A percentile compares a stretch with the other conserved stretches of the same genome.
Evolutionary conservation across 2,888 invertebrate species (phyloP).

Genomic region (Eutolmus rufibarbis): DNA sequence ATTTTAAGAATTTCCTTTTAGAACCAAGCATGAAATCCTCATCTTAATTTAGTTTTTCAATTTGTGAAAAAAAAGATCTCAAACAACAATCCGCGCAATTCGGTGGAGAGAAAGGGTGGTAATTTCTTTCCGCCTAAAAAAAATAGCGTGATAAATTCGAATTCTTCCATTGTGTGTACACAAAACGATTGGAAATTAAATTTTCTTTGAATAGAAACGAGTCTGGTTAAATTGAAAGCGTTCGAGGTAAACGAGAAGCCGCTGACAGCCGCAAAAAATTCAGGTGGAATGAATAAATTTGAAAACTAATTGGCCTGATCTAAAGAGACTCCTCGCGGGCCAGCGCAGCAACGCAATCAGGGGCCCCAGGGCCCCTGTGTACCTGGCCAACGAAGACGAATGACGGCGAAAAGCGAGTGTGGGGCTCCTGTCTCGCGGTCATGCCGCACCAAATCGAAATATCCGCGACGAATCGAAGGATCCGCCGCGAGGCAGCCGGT

Average conservation of each 20-base stretch:
- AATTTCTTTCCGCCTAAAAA: background rate
- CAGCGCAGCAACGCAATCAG: background rate
- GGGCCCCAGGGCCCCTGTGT: background rate
- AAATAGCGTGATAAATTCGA: slow-evolving; percentile 18
- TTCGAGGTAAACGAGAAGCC: background rate
- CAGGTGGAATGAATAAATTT: background rate
- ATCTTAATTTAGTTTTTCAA: background rate
- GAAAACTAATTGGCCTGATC: slow-evolving; percentile 38
- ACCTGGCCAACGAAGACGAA: background rate
- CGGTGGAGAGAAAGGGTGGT: background rate
- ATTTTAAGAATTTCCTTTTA: background rate
- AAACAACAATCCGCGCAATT: background rate
- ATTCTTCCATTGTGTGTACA: slow-evolving; percentile 29
- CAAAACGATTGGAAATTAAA: slow-evolving; percentile 43
- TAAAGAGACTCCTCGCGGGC: background rate
- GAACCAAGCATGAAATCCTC: background rate
- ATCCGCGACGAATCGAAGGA: slow-evolving; percentile 46
- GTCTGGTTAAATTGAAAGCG: slow-evolving; percentile 28
- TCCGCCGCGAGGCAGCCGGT: slow-evolving; percentile 25
- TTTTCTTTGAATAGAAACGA: slow-evolving; percentile 31
- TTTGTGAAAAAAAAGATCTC: background rate
- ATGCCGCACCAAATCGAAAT: slow-evolving; percentile 41
- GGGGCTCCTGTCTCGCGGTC: background rate
- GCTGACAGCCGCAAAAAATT: slow-evolving; percentile 1
- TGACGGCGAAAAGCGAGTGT: background rate